A percentile compares a stretch with the other conserved stretches of the same genome.
phyloP scores from a whole-genome alignment of 1,140 invertebrate species.

The Penaeus indicus region DNA sequence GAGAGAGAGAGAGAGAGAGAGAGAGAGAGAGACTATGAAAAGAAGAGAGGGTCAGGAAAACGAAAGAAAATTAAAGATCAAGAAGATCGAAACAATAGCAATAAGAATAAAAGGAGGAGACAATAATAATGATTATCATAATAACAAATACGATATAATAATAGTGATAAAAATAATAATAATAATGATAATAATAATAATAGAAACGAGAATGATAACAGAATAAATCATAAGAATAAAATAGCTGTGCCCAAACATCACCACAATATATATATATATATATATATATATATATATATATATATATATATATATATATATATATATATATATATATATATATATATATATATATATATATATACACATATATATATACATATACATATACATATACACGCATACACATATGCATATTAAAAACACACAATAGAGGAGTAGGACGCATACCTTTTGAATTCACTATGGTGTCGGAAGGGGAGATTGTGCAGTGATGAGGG shows the following conservation, averaged over 20 bases:
- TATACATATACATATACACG: neutral
- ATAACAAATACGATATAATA: too few relatives aligned
- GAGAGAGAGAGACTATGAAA: conserved; percentile 4
- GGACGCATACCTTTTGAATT: conserved; percentile 39
- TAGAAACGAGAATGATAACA: too few relatives aligned
- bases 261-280: too few relatives aligned
- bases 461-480: conserved; percentile 16
- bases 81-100: neutral
- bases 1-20: conserved; percentile 32
- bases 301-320: neutral
- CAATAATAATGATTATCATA: neutral
- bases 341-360: conserved; percentile 24
- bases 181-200: too few relatives aligned
- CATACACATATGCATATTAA: neutral
- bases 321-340: conserved; percentile 12
- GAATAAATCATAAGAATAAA: too few relatives aligned
- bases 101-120: neutral
- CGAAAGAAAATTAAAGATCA: neutral
- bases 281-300: too few relatives aligned
- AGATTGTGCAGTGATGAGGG: too few relatives aligned
- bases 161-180: too few relatives aligned
- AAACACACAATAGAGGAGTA: neutral
- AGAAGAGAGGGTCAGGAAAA: neutral
- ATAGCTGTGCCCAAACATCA: too few relatives aligned
- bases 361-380: conserved; percentile 24